Base-by-base conservation (phyloP, 2,888 invertebrate species). In the Podotricha telesiphe region DNA sequence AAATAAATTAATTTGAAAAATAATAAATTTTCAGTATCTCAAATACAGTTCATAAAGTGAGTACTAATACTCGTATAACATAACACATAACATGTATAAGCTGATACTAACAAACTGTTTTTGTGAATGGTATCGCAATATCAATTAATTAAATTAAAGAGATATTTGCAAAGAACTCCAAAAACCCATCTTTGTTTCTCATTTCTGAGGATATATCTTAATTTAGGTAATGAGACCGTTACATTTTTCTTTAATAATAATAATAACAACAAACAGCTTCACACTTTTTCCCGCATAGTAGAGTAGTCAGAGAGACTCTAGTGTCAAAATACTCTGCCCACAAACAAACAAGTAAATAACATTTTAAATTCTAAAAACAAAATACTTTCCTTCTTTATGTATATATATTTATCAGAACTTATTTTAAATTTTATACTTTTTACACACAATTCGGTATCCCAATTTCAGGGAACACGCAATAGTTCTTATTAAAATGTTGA, bases 11-110 rank as follows among this genome's bases (percentile, higher is more conserved):
- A 20, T 17, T 48, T 1, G 17, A 11, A n/a, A 5, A 8, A 53
- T 19, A 0, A 37, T 19, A 15, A 10, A 2, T 50, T 62, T 28
- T 20, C 20, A 37, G 0, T 50, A 50, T 45, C n/a, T 42, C 40
- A 10, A n/a, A 66, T 62, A 67, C 70, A 70, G 70, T 72, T 72
- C 68, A 68, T 66, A 68, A 55, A 72, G 68, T 68, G 59, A 66
- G 70, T 72, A 66, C 66, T 45, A 4, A 37, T 19, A 37, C 42
- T 42, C 2, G 4, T 17, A 61, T 50, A 65, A 66, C 17, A 55
- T 45, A 59, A 53, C 55, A 47, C 17, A 17, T 13, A 37, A 55
- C 55, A 55, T 7, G 11, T 20, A 53, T 20, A 48, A 17, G 56
- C 58, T 19, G 59, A 53, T 64, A 64, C 59, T 71, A 68, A 65